Evolutionary conservation across 1,140 invertebrate genomes (phyloP), one percentile per base, ranked within the genome.

Genomic region (Ptiloglossa arizonensis): DNA sequence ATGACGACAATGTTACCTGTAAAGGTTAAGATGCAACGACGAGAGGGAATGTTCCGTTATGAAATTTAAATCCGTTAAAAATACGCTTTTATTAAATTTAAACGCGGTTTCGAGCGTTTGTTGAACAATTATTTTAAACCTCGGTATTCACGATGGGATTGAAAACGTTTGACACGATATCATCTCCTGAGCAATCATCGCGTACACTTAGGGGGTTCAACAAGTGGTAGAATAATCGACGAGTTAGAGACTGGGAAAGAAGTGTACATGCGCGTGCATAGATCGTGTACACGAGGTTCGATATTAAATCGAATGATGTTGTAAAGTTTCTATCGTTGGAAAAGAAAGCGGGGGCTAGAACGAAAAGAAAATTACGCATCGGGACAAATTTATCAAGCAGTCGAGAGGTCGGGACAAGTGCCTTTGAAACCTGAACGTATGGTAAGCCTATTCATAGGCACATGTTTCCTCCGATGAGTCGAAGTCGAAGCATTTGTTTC

Each of bases 361-460:
- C 2, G 67, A 27, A 32, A 57, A 70, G 38, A 70, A 35, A 35
- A n/a, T 57, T 41, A 52, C 27, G 62, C 19, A 27, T 38, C n/a
- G 38, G 27, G 19, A 70, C 19, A 59, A 70, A 46, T 59, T 70
- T 59, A 59, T 19, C 38, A 59, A 46, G n/a, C 22, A 19, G 52
- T 41, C 67, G 67, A 32, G 50, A 56, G 15, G 67, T 56, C 13
- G 52, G 13, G 22, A 41, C 67, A 44, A 69, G 50, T 69, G 50
- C 32, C 6, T 35, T 52, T 29, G 50, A 56, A 44, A 56, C 22
- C 52, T 56, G 38, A n/a, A 44, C 54, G 17, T 32, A 70, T 70
- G 54, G 68, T 15, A 44, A 70, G 54, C 38, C 38, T 70, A 57
- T 70, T 44, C 52, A 56, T 70, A 57, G 52, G 19, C 38, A 66